phyloP scores from a whole-genome alignment of 2,113 vertebrate genomes.

The Mastomys natalensis region DNA sequence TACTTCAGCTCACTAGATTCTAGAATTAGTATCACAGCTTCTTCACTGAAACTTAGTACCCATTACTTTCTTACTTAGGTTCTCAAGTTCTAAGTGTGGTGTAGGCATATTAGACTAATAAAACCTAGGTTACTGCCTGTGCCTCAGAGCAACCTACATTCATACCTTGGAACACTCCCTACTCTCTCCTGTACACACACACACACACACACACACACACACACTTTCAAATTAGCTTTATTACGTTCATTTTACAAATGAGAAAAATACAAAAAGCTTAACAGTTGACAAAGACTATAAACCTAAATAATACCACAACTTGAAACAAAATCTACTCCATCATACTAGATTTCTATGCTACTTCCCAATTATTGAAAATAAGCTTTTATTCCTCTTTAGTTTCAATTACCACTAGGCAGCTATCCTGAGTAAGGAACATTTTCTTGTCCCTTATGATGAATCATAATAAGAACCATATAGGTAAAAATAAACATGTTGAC shows the following conservation, averaged over 20 bases:
- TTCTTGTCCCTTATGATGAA: constrained; percentile 9
- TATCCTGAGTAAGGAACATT: neutral
- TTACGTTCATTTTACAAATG: neutral
- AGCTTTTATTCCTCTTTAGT: constrained; percentile 26
- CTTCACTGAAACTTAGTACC: neutral
- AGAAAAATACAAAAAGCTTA: constrained; percentile 11
- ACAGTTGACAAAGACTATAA: neutral
- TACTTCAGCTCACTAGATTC: neutral
- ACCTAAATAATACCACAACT: neutral
- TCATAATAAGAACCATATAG: neutral
- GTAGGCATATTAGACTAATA: neutral
- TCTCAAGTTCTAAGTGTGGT: neutral
- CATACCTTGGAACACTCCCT: neutral
- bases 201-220: neutral
- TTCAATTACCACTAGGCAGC: neutral
- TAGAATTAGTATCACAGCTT: neutral
- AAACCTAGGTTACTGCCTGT: neutral
- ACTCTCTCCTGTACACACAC: neutral
- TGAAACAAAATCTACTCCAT: neutral
- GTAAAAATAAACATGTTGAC: neutral
- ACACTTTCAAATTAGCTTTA: neutral
- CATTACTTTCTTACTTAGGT: neutral
- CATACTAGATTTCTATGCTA: neutral
- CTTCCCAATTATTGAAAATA: constrained; percentile 1
- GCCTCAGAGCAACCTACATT: neutral